Evolutionary conservation across 2,113 vertebrate species (phyloP), one percentile per base, ranked within the genome.

Genomic region (Dasyurus viverrinus): DNA sequence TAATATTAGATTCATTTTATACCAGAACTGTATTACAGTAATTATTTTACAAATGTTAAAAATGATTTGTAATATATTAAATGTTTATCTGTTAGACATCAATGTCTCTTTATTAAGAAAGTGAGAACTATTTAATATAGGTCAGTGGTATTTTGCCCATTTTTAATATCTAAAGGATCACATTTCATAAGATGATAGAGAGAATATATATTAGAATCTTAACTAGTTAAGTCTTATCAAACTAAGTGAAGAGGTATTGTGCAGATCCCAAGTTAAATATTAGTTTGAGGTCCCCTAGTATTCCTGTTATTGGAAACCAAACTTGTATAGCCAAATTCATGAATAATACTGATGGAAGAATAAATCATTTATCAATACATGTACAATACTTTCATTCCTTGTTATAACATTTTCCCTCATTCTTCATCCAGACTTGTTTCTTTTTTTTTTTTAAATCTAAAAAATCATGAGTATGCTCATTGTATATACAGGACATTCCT

Each of bases 1-100:
- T 97, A 98, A 98, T 97, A 95, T 90, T 91, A 91, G 53, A 96
- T 93, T 93, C 22, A 96, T 97, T 93, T 93, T 52, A 97, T 91
- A 55, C 53, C 93, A 92, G 76, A 94, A 97, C 14, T 96, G 52
- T 47, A 92, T 91, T 95, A 96, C 50, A 96, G 68, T 76, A 95
- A 91, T 91, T 93, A n/a, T 55, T 90, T 97, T 93, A 97, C 53
- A 92, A 90, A 95, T 91, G 96, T 95, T 97, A 96, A 94, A 92
- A 97, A 93, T 97, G 91, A 97, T 96, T 89, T 97, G 27, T 30
- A 96, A 95, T 14, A 90, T 90, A 89, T 30, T 92, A 96, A 96
- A 89, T 92, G 53, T 76, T 97, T 96, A 89, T 76, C 93, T 36
- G 90, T 92, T 27, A 97, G 36, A 91, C 27, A 52, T 91, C 94